Conservation (phyloP, 2,888 invertebrate genomes). For the Beris morrisii region DNA sequence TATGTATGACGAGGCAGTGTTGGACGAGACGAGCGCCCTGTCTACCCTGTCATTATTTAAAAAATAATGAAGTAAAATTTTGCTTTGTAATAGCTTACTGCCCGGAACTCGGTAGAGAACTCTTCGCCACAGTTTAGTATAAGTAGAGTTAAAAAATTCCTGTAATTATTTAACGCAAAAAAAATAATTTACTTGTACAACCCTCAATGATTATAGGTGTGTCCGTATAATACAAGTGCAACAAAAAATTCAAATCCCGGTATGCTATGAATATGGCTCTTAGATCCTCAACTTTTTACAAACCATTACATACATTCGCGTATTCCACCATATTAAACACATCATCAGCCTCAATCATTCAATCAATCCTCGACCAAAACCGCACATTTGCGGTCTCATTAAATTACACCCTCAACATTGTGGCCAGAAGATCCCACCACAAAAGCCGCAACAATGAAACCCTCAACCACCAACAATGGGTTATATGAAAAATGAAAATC, state of each 20-base stretch:
- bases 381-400: slow-evolving; percentile 39
- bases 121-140: no score
- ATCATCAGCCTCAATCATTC: slow-evolving; percentile 32
- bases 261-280: slow-evolving; percentile 19
- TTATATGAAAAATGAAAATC: slow-evolving; percentile 21
- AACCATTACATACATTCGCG: slow-evolving; percentile 10
- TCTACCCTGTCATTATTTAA: no score
- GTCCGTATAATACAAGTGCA: background rate
- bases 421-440: slow-evolving; percentile 33
- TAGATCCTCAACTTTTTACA: slow-evolving; percentile 5
- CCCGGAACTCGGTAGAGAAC: no score
- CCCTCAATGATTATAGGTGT: no score
- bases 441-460: slow-evolving; percentile 31
- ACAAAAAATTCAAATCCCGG: background rate
- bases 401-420: slow-evolving; percentile 37
- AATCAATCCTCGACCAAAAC: slow-evolving; percentile 29
- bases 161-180: no score
- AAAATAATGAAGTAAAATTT: no score
- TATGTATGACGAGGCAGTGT: no score
- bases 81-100: no score
- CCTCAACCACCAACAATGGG: slow-evolving; percentile 29
- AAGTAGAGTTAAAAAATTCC: no score
- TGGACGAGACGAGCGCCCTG: no score
- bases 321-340: slow-evolving; percentile 29
- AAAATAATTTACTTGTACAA: no score